Conservation (phyloP, 2,888 invertebrate species). For the Ptychoptera contaminata region DNA sequence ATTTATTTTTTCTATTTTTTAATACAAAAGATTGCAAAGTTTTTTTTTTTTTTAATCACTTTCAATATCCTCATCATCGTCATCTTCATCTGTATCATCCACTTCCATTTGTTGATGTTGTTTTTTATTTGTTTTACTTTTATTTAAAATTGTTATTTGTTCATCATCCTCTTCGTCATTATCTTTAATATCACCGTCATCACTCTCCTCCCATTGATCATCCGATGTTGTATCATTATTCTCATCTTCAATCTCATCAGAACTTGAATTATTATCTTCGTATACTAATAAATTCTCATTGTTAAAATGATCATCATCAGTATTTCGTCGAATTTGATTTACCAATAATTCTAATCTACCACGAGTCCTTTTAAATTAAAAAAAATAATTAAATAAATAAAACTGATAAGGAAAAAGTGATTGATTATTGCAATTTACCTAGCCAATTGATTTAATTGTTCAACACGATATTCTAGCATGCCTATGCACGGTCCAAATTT, state of each 20-base stretch:
- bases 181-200: slow-evolving; percentile 15
- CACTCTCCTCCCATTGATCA: slow-evolving; percentile 5
- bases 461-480: slow-evolving; percentile 26
- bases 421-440: slow-evolving; percentile 17
- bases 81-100: too few species aligned
- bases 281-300: slow-evolving; percentile 21
- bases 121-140: slow-evolving; percentile 21
- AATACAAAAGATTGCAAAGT: too few species aligned
- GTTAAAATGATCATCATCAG: slow-evolving; percentile 19
- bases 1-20: too few species aligned
- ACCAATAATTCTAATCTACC: slow-evolving; percentile 27
- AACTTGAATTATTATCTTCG: slow-evolving; percentile 22
- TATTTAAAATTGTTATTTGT: slow-evolving; percentile 59
- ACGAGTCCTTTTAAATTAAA: slow-evolving; percentile 19
- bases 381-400: not conserved
- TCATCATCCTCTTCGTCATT: slow-evolving; percentile 11
- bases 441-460: slow-evolving; percentile 23
- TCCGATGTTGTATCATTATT: slow-evolving; percentile 4
- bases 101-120: too few species aligned
- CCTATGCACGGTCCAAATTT: slow-evolving; percentile 28
- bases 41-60: too few species aligned
- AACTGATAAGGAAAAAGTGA: not conserved
- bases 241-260: not conserved
- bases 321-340: slow-evolving; percentile 25
- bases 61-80: too few species aligned